These are phyloP conservation scores for Proisotoma minuta DNA, from an alignment of 2,888 invertebrate species.

Conservation along the genomic window DNA sequence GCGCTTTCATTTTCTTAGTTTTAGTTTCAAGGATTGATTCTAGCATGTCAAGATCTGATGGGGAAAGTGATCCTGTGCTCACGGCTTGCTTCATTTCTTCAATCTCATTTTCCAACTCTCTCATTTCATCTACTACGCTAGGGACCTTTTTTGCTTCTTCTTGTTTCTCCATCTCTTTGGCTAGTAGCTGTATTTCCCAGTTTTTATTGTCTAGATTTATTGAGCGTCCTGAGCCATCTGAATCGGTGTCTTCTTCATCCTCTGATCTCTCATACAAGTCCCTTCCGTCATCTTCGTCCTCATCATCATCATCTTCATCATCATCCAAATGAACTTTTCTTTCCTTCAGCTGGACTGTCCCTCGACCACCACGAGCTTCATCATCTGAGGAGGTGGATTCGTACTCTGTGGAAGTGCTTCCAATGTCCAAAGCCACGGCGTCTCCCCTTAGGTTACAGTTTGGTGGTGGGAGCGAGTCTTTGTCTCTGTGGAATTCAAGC, in stretches of 20 bases:
- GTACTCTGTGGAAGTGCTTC: slow-evolving; percentile 41
- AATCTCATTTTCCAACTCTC: slow-evolving; percentile 47
- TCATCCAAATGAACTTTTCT: slow-evolving; percentile 22
- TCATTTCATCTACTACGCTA: slow-evolving; percentile 44
- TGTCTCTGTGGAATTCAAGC: slow-evolving; percentile 52
- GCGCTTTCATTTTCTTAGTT: slow-evolving; percentile 42
- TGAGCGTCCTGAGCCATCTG: slow-evolving; percentile 17
- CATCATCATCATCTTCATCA: slow-evolving; percentile 33
- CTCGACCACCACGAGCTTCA: slow-evolving; percentile 13
- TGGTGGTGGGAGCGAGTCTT: slow-evolving; percentile 34
- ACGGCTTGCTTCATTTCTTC: slow-evolving; percentile 45
- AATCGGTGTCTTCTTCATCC: slow-evolving; percentile 48
- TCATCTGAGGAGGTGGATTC: slow-evolving; percentile 38
- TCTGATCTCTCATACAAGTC: too few species aligned
- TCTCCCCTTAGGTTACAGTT: slow-evolving; percentile 29
- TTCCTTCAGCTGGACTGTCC: slow-evolving; percentile 22
- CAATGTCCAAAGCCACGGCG: slow-evolving; percentile 42
- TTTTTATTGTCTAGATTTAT: slow-evolving; percentile 46
- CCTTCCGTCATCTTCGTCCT: too few species aligned
- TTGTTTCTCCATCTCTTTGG: slow-evolving; percentile 62
- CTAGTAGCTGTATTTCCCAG: slow-evolving; percentile 76
- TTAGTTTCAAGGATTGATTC: slow-evolving; percentile 46
- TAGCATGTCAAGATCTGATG: slow-evolving; percentile 48
- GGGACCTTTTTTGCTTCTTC: slow-evolving; percentile 33
- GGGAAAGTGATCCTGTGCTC: slow-evolving; percentile 44